A percentile compares a stretch with the other conserved stretches of the same genome.
These are phyloP conservation scores for Malaclemys terrapin DNA, from an alignment of 2,113 vertebrate species.

Conservation along the genomic window DNA sequence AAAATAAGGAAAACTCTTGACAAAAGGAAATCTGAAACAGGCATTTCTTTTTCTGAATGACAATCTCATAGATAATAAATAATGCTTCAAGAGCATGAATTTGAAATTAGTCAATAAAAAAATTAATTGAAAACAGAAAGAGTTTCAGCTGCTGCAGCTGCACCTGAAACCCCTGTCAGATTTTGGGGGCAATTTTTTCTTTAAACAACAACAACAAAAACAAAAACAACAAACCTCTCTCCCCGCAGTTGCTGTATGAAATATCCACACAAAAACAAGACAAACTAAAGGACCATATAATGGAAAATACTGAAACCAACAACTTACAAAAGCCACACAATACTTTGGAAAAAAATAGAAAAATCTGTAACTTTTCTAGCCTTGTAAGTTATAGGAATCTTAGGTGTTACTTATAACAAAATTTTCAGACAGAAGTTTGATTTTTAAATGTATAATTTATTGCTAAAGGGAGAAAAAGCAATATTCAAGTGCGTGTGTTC, in stretches of 20 bases:
- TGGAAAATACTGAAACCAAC: neutral
- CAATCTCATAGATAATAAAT: neutral
- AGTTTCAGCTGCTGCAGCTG: neutral
- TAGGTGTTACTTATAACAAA: neutral
- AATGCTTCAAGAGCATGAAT: neutral
- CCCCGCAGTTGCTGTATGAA: neutral
- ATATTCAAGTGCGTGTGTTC: neutral
- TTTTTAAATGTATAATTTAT: constrained; percentile 5
- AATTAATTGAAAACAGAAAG: neutral
- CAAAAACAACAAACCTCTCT: neutral
- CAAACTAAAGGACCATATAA: neutral
- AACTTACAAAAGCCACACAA: neutral
- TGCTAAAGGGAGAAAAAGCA: constrained; percentile 11
- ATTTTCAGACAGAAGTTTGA: neutral
- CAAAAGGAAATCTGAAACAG: neutral
- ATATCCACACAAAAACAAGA: neutral
- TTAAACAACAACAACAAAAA: neutral
- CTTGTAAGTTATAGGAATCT: neutral
- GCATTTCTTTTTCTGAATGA: neutral
- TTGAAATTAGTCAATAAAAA: neutral
- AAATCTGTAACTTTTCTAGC: neutral
- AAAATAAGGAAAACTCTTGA: constrained; percentile 46
- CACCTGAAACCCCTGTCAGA: neutral
- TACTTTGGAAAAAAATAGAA: neutral
- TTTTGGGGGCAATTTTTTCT: constrained; percentile 4